A percentile compares a stretch with the other conserved stretches of the same genome.
Conservation (phyloP, 2,888 invertebrate species). For the Teleogryllus oceanicus region DNA sequence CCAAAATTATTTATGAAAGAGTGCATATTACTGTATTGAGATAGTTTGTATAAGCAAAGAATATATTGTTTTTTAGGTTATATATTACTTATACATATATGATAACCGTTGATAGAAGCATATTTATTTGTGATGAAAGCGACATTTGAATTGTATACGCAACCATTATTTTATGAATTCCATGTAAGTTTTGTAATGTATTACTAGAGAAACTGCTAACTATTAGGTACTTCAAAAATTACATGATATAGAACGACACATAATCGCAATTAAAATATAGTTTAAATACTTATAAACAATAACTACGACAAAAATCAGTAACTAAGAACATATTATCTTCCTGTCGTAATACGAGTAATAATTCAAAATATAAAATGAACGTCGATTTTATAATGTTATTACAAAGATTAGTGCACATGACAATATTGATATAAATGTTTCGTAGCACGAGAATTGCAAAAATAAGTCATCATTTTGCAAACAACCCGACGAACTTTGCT, state of each 20-base stretch:
- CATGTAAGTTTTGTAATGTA: background rate
- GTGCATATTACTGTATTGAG: background rate
- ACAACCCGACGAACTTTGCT: too few relatives aligned
- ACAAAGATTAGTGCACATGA: background rate
- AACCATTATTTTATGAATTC: background rate
- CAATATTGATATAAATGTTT: background rate
- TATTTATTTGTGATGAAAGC: conserved; percentile 18
- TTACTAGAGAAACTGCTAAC: background rate
- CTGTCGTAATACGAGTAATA: background rate
- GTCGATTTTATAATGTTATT: background rate
- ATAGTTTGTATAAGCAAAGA: conserved; percentile 3
- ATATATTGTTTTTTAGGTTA: conserved; percentile 1
- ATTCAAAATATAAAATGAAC: background rate
- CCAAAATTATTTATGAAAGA: background rate
- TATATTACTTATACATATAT: background rate
- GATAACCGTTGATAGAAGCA: background rate
- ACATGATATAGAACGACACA: too few relatives aligned
- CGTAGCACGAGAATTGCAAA: too few relatives aligned
- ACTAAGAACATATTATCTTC: too few relatives aligned
- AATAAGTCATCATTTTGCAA: too few relatives aligned
- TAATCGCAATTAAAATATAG: too few relatives aligned
- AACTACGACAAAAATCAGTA: too few relatives aligned
- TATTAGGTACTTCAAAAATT: background rate
- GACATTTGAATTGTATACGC: background rate
- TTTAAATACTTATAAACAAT: too few relatives aligned